Conservation (phyloP, 2,797 vertebrate genomes). For the Arctocebus calabarensis region DNA sequence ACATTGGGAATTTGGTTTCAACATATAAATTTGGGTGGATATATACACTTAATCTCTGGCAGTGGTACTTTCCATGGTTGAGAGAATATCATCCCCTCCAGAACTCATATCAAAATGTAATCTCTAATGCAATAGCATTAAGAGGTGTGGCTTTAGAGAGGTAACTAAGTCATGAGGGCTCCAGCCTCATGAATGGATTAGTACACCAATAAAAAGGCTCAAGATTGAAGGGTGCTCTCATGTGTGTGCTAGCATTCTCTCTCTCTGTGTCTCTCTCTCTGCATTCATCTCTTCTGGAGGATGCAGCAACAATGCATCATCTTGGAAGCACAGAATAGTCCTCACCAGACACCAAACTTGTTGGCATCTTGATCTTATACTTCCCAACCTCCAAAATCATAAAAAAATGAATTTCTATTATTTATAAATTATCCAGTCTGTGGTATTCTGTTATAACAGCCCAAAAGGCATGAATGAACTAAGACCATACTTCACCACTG, state of each 20-base stretch:
- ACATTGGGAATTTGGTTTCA: neutral
- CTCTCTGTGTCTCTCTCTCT: neutral
- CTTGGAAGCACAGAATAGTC: neutral
- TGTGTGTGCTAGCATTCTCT: too few relatives aligned
- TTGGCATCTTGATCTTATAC: neutral
- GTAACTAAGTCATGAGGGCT: neutral
- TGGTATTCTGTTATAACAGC: neutral
- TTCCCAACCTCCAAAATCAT: neutral
- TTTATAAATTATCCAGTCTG: neutral
- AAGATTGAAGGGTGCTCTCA: neutral
- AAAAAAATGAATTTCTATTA: neutral
- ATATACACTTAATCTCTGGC: neutral
- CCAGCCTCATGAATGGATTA: neutral
- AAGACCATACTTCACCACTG: neutral
- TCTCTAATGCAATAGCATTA: neutral
- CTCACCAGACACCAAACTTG: neutral
- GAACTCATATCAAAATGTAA: neutral
- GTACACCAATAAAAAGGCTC: neutral
- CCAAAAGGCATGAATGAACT: neutral
- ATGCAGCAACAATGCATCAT: neutral
- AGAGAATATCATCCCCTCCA: neutral
- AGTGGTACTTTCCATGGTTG: neutral
- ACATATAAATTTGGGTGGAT: neutral
- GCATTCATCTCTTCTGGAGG: neutral
- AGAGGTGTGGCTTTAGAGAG: neutral